These are phyloP conservation scores for Zosterops hypoxanthus DNA, from an alignment of 2,113 vertebrate species.

Conservation along the genomic window DNA sequence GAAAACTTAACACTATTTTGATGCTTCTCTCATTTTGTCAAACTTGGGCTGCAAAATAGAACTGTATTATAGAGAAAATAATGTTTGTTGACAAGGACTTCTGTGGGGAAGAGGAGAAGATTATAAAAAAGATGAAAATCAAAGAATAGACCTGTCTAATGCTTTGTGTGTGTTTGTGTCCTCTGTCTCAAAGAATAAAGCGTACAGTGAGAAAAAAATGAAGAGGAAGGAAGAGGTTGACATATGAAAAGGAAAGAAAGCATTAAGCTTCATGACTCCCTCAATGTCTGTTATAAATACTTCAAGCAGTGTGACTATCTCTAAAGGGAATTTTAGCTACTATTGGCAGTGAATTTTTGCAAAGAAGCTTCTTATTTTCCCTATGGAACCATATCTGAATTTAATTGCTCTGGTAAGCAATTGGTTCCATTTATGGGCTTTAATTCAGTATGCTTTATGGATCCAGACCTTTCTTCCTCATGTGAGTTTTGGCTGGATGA, in stretches of 20 bases:
- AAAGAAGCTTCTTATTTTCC: constrained; percentile 17
- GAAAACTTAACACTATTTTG: not conserved
- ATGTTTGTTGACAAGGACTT: not conserved
- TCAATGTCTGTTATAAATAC: not conserved
- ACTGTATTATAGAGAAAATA: not conserved
- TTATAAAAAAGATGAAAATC: not conserved
- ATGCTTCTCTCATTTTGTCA: not conserved
- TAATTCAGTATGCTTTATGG: constrained; percentile 23
- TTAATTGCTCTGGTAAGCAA: constrained; percentile 46
- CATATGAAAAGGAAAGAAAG: not conserved
- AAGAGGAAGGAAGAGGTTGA: not conserved
- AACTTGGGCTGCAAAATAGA: not conserved
- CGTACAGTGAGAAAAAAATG: not conserved
- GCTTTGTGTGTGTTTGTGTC: not conserved
- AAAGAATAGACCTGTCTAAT: not conserved
- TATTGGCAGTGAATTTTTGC: not conserved
- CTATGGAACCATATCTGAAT: not conserved
- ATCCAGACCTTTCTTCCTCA: constrained; percentile 23
- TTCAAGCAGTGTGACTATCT: not conserved
- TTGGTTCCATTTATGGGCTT: constrained; percentile 33
- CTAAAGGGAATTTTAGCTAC: not conserved
- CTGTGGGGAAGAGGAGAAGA: not conserved
- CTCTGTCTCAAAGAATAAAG: not conserved
- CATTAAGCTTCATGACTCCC: not conserved
- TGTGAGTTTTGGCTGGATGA: constrained; percentile 26